Conservation (phyloP, 2,888 invertebrate genomes). For the Sisyra nigra region DNA sequence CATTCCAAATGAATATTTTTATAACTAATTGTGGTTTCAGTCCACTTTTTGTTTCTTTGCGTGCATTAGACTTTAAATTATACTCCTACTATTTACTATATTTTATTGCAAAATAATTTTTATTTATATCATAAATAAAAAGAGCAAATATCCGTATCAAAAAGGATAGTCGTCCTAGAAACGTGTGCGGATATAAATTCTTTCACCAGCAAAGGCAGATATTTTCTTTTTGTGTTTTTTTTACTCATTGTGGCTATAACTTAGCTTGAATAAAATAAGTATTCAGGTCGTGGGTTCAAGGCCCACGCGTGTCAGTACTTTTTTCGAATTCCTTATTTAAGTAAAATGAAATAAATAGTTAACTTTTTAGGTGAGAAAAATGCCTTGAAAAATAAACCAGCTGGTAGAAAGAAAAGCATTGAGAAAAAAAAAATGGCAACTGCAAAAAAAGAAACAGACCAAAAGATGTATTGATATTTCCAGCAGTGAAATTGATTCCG, state of each 20-base stretch:
- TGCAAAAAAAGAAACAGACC: slow-evolving; percentile 10
- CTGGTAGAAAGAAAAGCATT: slow-evolving; percentile 11
- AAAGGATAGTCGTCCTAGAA: background rate
- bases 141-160: background rate
- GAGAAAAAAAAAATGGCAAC: slow-evolving; percentile 11
- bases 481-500: slow-evolving; percentile 4
- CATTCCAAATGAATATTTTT: background rate
- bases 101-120: background rate
- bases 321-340: no score
- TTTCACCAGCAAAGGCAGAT: background rate
- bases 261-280: background rate
- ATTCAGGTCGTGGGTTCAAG: no score
- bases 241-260: background rate
- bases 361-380: no score
- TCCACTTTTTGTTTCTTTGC: background rate
- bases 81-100: no score
- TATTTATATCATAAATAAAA: background rate
- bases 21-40: background rate
- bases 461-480: background rate
- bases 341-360: no score
- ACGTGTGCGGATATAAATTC: background rate
- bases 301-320: no score
- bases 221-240: background rate
- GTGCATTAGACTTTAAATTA: background rate
- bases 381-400: slow-evolving; percentile 12